Base-by-base conservation (phyloP, 2,888 invertebrate species). In the Zelleria hepariella region DNA sequence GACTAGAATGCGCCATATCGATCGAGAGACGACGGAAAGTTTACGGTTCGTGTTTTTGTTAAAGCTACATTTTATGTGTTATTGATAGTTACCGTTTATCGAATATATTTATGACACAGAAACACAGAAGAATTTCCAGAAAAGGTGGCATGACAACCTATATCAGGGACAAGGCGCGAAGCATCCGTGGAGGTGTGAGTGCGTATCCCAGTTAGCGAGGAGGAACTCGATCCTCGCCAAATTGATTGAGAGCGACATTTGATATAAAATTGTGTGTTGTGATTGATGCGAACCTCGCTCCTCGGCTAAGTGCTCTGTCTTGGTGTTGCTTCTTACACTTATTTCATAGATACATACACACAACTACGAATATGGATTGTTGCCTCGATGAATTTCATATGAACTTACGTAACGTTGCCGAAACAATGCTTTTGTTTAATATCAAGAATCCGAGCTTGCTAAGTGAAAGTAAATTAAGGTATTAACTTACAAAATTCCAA, bases 241-340 rank as follows among this genome's bases (percentile, higher is more conserved):
- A 88, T 87, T 86, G 87, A 87, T 88, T 86, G 87, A 87, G 78
- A 86, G 85, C 84, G 86, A 86, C 86, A 88, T 88, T 86, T 87
- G 87, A 88, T 88, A 88, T 88, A 87, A 88, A 87, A 87, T 85
- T 84, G 86, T 85, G 86, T 85, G 86, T 82, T 81, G 86, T 87
- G 87, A 88, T 87, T 88, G 87, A 87, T 87, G 87, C 80, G 84
- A 62, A 78, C 78, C 83, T 77, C 77, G 80, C 80, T 67, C 74
- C 74, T 71, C 69, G 77, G 76, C 87, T 88, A 87, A 87, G 87
- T 87, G 87, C 87, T 86, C 80, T 79, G 78, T 80, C 85, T 83
- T 76, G 73, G 78, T 74, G 77, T 74, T 71, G 72, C 73, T 65
- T 79, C 67, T 63, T 72, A 71, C 68, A 59, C 62, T 65, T 65